A percentile compares a stretch with the other conserved stretches of the same genome.
These are phyloP conservation scores for Calidris pugnax DNA, from an alignment of 2,113 vertebrate genomes.

Conservation along the genomic window DNA sequence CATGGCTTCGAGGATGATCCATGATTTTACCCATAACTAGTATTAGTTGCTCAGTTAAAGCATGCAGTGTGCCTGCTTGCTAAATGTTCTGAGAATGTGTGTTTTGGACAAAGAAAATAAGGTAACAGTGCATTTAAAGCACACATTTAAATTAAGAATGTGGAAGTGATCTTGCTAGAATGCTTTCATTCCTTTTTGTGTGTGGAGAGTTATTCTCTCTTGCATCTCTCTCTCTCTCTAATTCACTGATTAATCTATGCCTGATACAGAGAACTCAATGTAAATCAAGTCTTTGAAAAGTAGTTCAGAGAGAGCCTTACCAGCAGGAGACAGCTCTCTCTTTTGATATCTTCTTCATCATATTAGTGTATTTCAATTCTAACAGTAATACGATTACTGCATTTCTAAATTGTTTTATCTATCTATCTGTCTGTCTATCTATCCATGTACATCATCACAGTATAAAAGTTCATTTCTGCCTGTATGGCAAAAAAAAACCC, in stretches of 20 bases:
- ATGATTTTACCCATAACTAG: background rate
- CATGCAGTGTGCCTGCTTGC: background rate
- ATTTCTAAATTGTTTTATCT: background rate
- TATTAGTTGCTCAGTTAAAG: background rate
- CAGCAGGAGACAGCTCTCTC: background rate
- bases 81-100: background rate
- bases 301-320: background rate
- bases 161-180: background rate
- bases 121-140: background rate
- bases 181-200: background rate
- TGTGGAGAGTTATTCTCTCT: background rate
- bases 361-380: background rate
- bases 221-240: background rate
- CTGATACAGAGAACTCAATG: background rate
- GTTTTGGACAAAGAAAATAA: background rate
- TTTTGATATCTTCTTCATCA: background rate
- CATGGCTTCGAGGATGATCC: background rate
- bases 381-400: background rate
- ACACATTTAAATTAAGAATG: background rate
- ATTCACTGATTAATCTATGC: background rate
- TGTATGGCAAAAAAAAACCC: background rate
- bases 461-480: background rate
- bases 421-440: background rate
- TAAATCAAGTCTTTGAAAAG: constrained; percentile 16
- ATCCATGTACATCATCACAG: background rate